Evolutionary conservation across 2,797 vertebrate species (phyloP).

Genomic region (Anguilla pacifica): DNA sequence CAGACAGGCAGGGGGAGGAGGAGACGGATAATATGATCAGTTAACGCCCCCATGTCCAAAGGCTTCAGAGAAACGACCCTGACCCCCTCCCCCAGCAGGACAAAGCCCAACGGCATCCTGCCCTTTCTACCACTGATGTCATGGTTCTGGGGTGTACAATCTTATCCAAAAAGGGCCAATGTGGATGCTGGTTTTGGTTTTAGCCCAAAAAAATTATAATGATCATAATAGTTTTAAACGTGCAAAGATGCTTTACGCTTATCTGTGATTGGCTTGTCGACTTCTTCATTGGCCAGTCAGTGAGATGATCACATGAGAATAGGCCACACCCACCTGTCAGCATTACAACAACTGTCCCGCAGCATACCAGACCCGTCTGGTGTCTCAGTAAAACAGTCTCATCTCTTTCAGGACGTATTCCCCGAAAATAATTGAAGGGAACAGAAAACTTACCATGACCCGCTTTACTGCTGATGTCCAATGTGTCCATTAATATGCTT

Average conservation of each 20-base stretch:
- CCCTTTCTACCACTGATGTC: not conserved
- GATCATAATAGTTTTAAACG: too few species aligned
- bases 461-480: not conserved
- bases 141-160: too few species aligned
- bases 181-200: too few species aligned
- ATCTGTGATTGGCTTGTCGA: too few species aligned
- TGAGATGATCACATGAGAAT: too few species aligned
- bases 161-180: too few species aligned
- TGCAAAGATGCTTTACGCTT: too few species aligned
- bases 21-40: not conserved
- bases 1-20: not conserved
- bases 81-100: not conserved
- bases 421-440: too few species aligned
- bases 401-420: not conserved
- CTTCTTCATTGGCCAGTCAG: too few species aligned
- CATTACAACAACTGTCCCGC: not conserved
- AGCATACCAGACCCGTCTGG: not conserved
- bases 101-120: not conserved
- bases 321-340: not conserved
- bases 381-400: not conserved
- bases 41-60: not conserved
- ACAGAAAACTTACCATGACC: not conserved
- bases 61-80: too few species aligned
- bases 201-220: too few species aligned
- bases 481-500: not conserved